Evolutionary conservation across 2,888 invertebrate species (phyloP).

Genomic region (Isotomurus palustris): DNA sequence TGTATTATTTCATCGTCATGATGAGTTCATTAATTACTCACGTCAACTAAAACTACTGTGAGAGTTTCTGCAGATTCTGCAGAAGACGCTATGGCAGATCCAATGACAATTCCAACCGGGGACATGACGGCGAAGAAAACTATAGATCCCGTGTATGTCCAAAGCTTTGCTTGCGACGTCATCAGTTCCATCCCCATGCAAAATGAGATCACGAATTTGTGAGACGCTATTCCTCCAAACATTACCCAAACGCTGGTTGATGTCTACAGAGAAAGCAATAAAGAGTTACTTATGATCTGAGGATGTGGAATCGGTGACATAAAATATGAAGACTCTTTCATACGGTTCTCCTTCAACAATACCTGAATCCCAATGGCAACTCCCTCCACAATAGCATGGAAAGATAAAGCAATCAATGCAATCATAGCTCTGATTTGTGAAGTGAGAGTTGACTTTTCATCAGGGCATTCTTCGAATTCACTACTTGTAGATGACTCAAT

Average conservation of each 20-base stretch:
- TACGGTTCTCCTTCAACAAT: neutral
- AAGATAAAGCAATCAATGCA: constrained; percentile 63
- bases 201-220: constrained; percentile 51
- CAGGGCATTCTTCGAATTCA: constrained; percentile 20
- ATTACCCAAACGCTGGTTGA: constrained; percentile 48
- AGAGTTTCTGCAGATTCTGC: constrained; percentile 14
- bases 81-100: constrained; percentile 48
- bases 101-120: constrained; percentile 54
- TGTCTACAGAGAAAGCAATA: constrained; percentile 25
- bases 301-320: neutral
- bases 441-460: constrained; percentile 22
- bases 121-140: constrained; percentile 51
- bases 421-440: constrained; percentile 35
- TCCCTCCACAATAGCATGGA: constrained; percentile 75
- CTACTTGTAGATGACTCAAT: neutral
- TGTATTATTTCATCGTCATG: neutral
- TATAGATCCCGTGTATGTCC: constrained; percentile 50
- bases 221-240: constrained; percentile 50
- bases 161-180: constrained; percentile 36
- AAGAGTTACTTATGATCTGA: neutral
- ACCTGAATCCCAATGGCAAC: constrained; percentile 72
- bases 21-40: constrained; percentile 13
- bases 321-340: no score
- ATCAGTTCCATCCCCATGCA: constrained; percentile 50
- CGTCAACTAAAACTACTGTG: constrained; percentile 38